Evolutionary conservation across 2,888 invertebrate species (phyloP).

Genomic region (Rhodophaea formosa): DNA sequence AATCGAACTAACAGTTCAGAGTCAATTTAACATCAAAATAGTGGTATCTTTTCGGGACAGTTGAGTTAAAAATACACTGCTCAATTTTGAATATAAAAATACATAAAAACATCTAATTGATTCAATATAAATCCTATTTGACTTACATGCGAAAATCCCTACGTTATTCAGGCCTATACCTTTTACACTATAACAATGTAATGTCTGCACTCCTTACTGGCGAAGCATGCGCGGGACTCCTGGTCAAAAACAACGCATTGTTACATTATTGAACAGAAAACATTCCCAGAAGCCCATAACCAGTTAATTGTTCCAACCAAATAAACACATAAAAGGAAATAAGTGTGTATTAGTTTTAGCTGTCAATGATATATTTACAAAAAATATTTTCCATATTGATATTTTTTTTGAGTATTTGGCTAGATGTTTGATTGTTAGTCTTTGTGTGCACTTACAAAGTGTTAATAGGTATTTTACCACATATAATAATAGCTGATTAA

Average conservation of each 20-base stretch:
- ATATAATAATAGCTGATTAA: background rate
- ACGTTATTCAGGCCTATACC: background rate
- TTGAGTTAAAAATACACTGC: conserved; percentile 6
- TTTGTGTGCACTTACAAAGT: background rate
- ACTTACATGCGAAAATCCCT: background rate
- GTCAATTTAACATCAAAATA: background rate
- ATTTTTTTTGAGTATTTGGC: conserved; percentile 9
- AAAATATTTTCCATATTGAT: too few relatives aligned
- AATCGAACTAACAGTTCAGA: background rate
- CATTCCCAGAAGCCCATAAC: conserved; percentile 1
- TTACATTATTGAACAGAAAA: conserved; percentile 11
- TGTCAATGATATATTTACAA: background rate
- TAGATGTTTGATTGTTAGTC: background rate
- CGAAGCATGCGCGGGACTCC: conserved; percentile 65
- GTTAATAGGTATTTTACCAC: background rate
- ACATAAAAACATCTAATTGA: background rate
- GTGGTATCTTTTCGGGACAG: background rate
- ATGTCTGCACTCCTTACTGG: conserved; percentile 61
- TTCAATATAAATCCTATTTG: background rate
- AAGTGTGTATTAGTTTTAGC: background rate
- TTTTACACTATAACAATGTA: conserved; percentile 52
- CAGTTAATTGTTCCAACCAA: background rate
- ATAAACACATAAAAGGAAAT: background rate
- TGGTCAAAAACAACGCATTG: conserved; percentile 38
- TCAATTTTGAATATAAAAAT: conserved; percentile 9